Evolutionary conservation across 2,113 vertebrate genomes (phyloP), one percentile per base, ranked within the genome.

Genomic region (Misgurnus anguillicaudatus): DNA sequence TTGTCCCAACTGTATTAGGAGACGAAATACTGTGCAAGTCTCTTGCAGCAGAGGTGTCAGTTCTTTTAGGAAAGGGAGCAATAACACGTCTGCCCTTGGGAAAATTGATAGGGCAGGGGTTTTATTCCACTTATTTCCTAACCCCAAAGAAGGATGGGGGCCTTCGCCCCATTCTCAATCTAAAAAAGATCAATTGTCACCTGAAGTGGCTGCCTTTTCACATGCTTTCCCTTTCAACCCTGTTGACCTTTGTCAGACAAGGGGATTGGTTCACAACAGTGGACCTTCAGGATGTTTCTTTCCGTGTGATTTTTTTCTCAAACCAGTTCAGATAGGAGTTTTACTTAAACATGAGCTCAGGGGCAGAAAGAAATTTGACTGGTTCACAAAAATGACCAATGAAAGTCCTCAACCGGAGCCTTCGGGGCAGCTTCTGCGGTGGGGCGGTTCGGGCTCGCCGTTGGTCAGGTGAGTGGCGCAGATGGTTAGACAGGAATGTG

Each of bases 101-200:
- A 31, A 31, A 31, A 31, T 31, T 31, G 24, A 31, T 47, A 39
- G 10, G n/a, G 11, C 42, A 47, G 42, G 42, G n/a, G 41, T 67
- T 67, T 67, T 67, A 67, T 24, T 67, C 42, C 5, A 47, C 65
- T 7, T 67, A 47, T 47, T 47, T 67, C 65, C 65, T 19, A 39
- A 24, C 47, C 42, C 19, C n/a, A 9, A 67, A 67, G 9, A 47
- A 24, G 5, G n/a, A 47, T 47, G 38, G 42, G n/a, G 65, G 65
- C 42, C 65, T 47, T 45, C n/a, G n/a, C 2, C 41, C 9, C 9
- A 67, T 67, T 41, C 65, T 47, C 1, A 67, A 67, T 47, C 65
- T 47, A 41, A 47, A 9, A n/a, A 14, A 13, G 5, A 24, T 47
- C 13, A 66, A 66, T 14, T 8, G 17, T 11, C 39, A 19, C 42